Percentiles rank a stretch among this genome's conserved stretches.
Conservation (phyloP, 2,797 vertebrate genomes). For the Coendou prehensilis region DNA sequence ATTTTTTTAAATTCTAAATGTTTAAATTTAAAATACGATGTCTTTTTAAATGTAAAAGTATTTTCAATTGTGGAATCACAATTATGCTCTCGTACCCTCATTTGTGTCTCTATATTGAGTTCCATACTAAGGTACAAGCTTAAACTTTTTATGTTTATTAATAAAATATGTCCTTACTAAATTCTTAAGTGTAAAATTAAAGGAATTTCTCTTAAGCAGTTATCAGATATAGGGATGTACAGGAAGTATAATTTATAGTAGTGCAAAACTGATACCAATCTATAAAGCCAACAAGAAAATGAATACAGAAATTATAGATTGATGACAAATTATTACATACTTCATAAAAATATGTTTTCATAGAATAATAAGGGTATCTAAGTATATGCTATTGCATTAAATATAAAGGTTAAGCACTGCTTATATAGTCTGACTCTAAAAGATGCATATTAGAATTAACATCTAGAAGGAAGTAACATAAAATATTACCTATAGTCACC, state of each 20-base stretch:
- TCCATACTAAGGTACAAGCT: not conserved
- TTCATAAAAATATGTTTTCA: slow-evolving; percentile 5
- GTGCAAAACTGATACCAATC: not conserved
- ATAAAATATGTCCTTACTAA: not conserved
- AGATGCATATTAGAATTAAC: not conserved
- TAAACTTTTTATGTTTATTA: slow-evolving; percentile 26
- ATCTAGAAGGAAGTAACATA: not conserved
- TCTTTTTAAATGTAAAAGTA: slow-evolving; percentile 1
- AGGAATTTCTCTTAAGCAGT: slow-evolving; percentile 52
- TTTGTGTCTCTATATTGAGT: not conserved
- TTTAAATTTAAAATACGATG: slow-evolving; percentile 29
- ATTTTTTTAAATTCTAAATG: not conserved
- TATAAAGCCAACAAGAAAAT: slow-evolving; percentile 14
- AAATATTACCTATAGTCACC: not conserved
- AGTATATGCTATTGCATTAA: not conserved
- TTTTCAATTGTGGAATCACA: not conserved
- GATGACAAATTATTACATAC: not conserved
- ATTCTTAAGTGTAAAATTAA: slow-evolving; percentile 49
- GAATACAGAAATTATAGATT: not conserved
- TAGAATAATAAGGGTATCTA: not conserved
- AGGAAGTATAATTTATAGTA: slow-evolving; percentile 11
- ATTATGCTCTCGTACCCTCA: not conserved
- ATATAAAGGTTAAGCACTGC: not conserved
- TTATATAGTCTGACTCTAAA: not conserved
- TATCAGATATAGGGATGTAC: not conserved